These are phyloP conservation scores for Bungarus multicinctus DNA, from an alignment of 2,113 vertebrate species.

Conservation along the genomic window DNA sequence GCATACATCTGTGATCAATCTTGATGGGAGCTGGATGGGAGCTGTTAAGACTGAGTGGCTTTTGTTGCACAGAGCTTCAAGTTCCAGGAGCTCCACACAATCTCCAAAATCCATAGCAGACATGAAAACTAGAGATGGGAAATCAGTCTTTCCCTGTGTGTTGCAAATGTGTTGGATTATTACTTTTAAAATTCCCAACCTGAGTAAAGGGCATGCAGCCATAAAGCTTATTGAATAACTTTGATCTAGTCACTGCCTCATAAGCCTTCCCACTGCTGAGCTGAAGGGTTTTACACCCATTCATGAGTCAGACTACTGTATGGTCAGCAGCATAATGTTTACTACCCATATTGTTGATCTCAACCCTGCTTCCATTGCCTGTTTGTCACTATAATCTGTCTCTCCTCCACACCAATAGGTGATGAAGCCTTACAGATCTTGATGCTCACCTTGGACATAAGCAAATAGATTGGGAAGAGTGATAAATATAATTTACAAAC, in stretches of 20 bases:
- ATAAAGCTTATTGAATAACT: not conserved
- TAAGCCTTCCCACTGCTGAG: not conserved
- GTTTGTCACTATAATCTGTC: not conserved
- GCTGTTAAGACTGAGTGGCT: no score
- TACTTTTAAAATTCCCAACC: not conserved
- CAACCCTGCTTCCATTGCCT: not conserved
- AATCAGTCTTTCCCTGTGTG: not conserved
- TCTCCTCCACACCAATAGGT: not conserved
- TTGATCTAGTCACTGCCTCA: not conserved
- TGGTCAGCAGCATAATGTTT: no score
- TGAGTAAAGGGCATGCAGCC: not conserved
- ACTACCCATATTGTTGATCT: not conserved
- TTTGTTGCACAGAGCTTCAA: no score
- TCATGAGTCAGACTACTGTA: not conserved
- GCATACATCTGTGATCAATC: not conserved
- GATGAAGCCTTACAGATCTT: not conserved
- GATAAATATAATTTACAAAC: not conserved
- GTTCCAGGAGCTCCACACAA: no score
- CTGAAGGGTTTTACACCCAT: not conserved
- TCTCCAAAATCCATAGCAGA: not conserved
- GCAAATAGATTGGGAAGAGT: not conserved
- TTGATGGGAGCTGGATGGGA: no score
- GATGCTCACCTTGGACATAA: not conserved
- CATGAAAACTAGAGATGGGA: not conserved
- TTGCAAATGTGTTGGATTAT: not conserved